phyloP scores from a whole-genome alignment of 35 echinoderm and acorn worm genomes.

The Nesometra sesokonis region DNA sequence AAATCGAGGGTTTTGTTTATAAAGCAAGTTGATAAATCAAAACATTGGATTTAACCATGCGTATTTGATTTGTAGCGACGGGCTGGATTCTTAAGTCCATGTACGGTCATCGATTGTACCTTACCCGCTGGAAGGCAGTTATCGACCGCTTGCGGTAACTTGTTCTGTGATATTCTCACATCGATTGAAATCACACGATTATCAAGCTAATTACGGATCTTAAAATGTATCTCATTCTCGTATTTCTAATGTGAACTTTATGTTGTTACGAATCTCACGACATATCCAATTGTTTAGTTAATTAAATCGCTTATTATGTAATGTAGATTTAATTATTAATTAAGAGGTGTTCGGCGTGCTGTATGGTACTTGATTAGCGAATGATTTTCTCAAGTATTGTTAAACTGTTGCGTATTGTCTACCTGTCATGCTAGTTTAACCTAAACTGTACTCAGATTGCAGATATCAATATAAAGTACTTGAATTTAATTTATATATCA shows the following conservation, averaged over 20 bases:
- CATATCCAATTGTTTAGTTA: not conserved
- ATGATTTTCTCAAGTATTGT: not conserved
- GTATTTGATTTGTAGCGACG: not conserved
- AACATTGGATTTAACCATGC: not conserved
- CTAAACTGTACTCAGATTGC: not conserved
- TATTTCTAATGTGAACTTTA: not conserved
- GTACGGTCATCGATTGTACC: not conserved
- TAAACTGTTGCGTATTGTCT: not conserved
- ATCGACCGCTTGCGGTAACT: not conserved
- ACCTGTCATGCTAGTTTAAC: not conserved
- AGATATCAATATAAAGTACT: not conserved
- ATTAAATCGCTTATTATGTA: not conserved
- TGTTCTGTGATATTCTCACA: not conserved
- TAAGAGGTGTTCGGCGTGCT: not conserved
- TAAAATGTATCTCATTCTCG: not conserved
- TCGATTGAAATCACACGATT: not conserved
- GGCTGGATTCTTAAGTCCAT: not conserved
- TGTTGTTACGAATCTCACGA: not conserved
- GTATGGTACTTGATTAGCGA: not conserved
- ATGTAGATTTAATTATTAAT: not conserved
- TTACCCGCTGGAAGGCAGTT: not conserved
- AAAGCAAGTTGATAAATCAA: not conserved
- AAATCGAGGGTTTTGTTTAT: not conserved
- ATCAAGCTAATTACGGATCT: not conserved
- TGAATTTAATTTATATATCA: not conserved